These are phyloP conservation scores for Diaphora mendica DNA, from an alignment of 2,888 invertebrate genomes.

Conservation along the genomic window DNA sequence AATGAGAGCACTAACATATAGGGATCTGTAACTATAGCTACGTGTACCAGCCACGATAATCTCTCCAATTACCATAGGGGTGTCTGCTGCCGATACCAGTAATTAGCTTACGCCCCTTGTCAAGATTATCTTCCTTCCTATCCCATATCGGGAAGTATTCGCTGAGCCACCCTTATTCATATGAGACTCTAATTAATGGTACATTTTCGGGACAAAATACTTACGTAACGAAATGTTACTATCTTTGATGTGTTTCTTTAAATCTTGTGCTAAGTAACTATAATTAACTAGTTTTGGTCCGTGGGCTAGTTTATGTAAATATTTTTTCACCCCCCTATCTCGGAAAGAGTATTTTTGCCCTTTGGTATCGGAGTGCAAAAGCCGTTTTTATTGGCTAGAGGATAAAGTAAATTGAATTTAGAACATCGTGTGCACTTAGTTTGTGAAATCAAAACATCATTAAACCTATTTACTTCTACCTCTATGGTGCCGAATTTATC, in stretches of 20 bases:
- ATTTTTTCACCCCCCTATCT: too few species aligned
- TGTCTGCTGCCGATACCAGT: conserved; percentile 4
- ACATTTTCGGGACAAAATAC: not conserved
- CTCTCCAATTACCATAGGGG: conserved; percentile 15
- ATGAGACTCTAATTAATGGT: not conserved
- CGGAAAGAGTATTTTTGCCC: too few species aligned
- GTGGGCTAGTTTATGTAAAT: too few species aligned
- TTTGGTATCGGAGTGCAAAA: too few species aligned
- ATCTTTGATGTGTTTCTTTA: not conserved
- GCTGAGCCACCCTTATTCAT: not conserved
- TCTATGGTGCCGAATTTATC: too few species aligned
- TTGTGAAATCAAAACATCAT: too few species aligned
- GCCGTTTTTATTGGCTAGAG: too few species aligned
- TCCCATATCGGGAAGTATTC: not conserved
- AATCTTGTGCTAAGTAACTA: not conserved
- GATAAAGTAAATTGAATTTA: too few species aligned
- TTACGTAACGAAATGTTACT: not conserved
- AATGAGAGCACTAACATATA: not conserved
- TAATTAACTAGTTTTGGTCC: too few species aligned
- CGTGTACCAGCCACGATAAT: conserved; percentile 8
- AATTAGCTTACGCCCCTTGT: conserved; percentile 14
- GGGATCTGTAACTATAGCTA: not conserved
- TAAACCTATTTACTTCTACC: too few species aligned
- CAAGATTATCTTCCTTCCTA: conserved; percentile 5
- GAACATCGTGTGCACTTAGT: too few species aligned